Evolutionary conservation across 2,113 vertebrate species (phyloP), one percentile per base, ranked within the genome.

Genomic region (Ursus arctos): DNA sequence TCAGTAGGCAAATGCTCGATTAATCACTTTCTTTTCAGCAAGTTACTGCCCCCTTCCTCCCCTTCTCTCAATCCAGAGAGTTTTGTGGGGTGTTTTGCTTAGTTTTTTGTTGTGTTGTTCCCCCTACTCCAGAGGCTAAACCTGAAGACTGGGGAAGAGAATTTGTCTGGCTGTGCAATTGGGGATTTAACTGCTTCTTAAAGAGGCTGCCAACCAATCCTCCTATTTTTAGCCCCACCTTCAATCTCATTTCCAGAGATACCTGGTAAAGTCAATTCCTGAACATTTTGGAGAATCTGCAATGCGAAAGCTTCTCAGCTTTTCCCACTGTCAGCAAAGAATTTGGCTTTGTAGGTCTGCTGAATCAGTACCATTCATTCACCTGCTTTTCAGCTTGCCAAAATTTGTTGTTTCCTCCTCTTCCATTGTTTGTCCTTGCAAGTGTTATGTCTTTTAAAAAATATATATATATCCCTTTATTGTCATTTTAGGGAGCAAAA

Each of bases 251-350:
- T 93, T 96, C 88, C 94, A 97, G 59, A 93, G 53, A 74, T 74
- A 86, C 36, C 31, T 96, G 61, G 81, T 88, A 63, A 96, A 88
- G 72, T 65, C 81, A 81, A 31, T 77, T 91, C 81, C 36, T 67
- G 26, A 93, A 36, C 53, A 77, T 96, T 91, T n/a, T 57, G 59
- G 65, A 93, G 81, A 89, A 47, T 85, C 61, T 89, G 24, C 76
- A 94, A 33, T 49, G 19, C 88, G 65, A 94, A 92, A 91, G n/a
- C 76, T 31, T 77, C 71, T 93, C 69, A 69, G 77, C 40, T 82
- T 95, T 98, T 95, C 69, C 53, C 85, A 65, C 28, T 16, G 24
- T 94, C 94, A 98, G 95, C 80, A 95, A 94, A 96, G 77, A 95
- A 74, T 92, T 72, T 83, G 88, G 79, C 67, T 97, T 97, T 91